These are phyloP conservation scores for Microcaecilia unicolor DNA, from an alignment of 2,797 vertebrate genomes.

Conservation along the genomic window DNA sequence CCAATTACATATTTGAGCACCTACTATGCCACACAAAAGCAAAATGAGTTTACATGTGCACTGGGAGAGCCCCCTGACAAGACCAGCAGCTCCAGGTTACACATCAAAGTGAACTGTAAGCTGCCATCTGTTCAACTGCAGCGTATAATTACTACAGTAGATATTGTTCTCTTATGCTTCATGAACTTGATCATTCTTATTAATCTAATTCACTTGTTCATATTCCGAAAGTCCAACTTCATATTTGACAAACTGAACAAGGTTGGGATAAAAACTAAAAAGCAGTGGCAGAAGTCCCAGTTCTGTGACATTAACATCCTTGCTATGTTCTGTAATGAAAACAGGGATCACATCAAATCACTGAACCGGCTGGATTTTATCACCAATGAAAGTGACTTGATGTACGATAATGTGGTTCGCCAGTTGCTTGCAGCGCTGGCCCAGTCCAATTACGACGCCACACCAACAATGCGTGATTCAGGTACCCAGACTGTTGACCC, in stretches of 20 bases:
- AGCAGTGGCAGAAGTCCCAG: constrained; percentile 95
- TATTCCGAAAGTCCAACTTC: constrained; percentile 97
- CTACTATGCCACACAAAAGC: constrained; percentile 90
- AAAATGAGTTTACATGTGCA: constrained; percentile 93
- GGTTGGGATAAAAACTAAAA: constrained; percentile 92
- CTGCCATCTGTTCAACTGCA: constrained; percentile 93
- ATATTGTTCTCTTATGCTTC: constrained; percentile 83
- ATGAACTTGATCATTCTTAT: constrained; percentile 94
- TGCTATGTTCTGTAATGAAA: constrained; percentile 98
- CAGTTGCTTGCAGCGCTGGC: constrained; percentile 90
- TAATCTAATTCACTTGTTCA: constrained; percentile 91
- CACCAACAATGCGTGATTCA: constrained; percentile 86
- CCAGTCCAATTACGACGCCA: constrained; percentile 91
- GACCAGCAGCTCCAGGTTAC: constrained; percentile 69
- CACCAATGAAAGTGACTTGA: constrained; percentile 95
- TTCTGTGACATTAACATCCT: constrained; percentile 98
- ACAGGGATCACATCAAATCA: constrained; percentile 96
- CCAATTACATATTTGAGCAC: constrained; percentile 92
- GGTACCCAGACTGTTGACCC: constrained; percentile 90
- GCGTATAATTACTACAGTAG: constrained; percentile 89
- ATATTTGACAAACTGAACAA: constrained; percentile 97
- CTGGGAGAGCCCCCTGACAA: constrained; percentile 80
- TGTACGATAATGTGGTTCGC: constrained; percentile 96
- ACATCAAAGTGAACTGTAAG: constrained; percentile 88
- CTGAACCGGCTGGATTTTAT: constrained; percentile 96